Base-by-base conservation (phyloP, 2,888 invertebrate species). In the Dione juno region DNA sequence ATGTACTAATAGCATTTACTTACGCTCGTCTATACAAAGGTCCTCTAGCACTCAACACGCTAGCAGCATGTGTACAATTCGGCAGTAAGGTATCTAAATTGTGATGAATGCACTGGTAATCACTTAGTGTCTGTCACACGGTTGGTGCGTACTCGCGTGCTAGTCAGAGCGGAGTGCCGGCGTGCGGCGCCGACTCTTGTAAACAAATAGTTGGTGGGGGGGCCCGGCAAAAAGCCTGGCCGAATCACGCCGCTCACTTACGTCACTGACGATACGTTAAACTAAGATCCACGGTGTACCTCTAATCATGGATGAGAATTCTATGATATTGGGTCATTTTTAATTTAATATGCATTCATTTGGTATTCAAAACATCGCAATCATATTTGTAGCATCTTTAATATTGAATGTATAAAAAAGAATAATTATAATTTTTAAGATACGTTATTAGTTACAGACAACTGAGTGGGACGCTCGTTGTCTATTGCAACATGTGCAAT, bases 151-250 rank as follows among this genome's bases (percentile, higher is more conserved):
- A 86, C 82, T 81, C 89, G 89, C 88, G 87, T 85, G 90, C 83
- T 81, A 80, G 86, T 85, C 88, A 86, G 84, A 83, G 85, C 89
- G 87, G 82, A 91, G 88, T 91, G 92, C 87, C 91, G 90, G 88
- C 85, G 87, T 81, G 81, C 83, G 83, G 85, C 83, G 86, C 87
- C 81, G 84, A 83, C 82, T 86, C 88, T 86, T 88, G 92, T 92
- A 91, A 92, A 92, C 92, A 92, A 91, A 89, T 83, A 84, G 86
- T 84, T 88, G 92, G 92, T 89, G 92, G 92, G 92, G n/a, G 92
- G 92, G 89, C 90, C 86, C 88, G 84, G 88, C 89, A 86, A 90
- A 91, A 91, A 91, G 90, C 91, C 89, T 90, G 84, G 81, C 84
- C 85, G 86, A 86, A 87, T 84, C 77, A 80, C 81, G 77, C 87